These are phyloP conservation scores for Gallinago jamesoni DNA, from an alignment of 2,113 vertebrate species.

Conservation along the genomic window DNA sequence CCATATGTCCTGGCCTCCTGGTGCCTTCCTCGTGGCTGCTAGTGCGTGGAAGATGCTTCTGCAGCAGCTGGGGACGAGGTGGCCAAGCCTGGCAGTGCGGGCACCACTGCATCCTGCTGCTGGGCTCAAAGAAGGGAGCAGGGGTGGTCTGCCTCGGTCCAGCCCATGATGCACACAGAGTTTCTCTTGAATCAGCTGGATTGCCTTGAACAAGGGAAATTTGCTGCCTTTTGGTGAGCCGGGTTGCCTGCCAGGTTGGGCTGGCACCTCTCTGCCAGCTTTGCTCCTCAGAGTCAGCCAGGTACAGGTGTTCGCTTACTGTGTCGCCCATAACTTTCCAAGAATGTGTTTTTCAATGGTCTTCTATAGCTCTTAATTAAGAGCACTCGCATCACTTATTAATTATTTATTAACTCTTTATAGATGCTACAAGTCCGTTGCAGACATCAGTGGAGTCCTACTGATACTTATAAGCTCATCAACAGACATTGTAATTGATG, in stretches of 20 bases:
- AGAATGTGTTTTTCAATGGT: background rate
- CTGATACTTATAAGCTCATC: background rate
- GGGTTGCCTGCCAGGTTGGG: background rate
- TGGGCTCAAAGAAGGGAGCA: accelerated
- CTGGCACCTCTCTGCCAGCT: background rate
- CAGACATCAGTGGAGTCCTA: background rate
- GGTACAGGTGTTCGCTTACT: background rate
- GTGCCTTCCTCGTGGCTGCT: accelerated
- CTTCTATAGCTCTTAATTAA: constrained; percentile 6
- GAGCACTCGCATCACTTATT: accelerated
- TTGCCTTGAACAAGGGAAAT: background rate
- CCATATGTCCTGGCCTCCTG: background rate
- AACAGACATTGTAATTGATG: background rate
- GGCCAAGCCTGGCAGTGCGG: accelerated
- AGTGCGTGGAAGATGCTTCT: accelerated
- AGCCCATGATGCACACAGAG: background rate
- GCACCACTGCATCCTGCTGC: accelerated
- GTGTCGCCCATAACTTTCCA: background rate
- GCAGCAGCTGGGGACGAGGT: background rate
- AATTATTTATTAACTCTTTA: background rate
- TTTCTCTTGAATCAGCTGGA: background rate
- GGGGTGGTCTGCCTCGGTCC: background rate
- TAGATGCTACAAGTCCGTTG: background rate
- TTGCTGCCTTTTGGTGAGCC: background rate
- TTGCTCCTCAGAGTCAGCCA: background rate